A percentile compares a stretch with the other conserved stretches of the same genome.
Evolutionary conservation across 2,797 vertebrate genomes (phyloP).

Genomic region (Neosilurus hyrtlii): DNA sequence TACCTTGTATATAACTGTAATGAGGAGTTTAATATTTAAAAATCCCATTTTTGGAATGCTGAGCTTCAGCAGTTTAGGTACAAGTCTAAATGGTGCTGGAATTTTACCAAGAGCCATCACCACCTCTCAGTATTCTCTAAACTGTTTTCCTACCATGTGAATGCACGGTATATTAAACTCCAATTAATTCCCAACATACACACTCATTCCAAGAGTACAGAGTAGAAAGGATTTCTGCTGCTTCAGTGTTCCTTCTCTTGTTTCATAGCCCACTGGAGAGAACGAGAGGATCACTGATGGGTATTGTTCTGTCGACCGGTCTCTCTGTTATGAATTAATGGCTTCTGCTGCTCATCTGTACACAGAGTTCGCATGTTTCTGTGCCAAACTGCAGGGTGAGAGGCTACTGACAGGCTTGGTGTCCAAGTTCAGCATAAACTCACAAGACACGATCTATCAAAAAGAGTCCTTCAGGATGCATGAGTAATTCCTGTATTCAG

Average conservation of each 20-base stretch:
- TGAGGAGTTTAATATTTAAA: not conserved
- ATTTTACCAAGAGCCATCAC: slow-evolving; percentile 24
- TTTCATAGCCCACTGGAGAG: slow-evolving; percentile 40
- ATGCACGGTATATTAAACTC: slow-evolving; percentile 43
- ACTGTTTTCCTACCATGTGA: slow-evolving; percentile 34
- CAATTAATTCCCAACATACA: slow-evolving; percentile 33
- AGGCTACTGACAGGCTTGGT: slow-evolving; percentile 8
- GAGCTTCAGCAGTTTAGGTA: slow-evolving; percentile 9
- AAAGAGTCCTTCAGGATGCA: slow-evolving; percentile 26
- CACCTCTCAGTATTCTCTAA: slow-evolving; percentile 22
- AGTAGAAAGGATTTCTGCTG: slow-evolving; percentile 33
- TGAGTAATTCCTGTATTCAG: slow-evolving; percentile 43
- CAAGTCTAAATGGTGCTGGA: slow-evolving; percentile 30
- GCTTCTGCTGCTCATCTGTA: slow-evolving; percentile 10
- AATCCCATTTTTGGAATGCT: not conserved
- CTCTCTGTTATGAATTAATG: slow-evolving; percentile 31
- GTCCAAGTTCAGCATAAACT: slow-evolving; percentile 30
- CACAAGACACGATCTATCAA: slow-evolving; percentile 20
- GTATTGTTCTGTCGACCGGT: slow-evolving; percentile 31
- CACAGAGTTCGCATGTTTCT: slow-evolving; percentile 7
- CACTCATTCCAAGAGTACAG: not conserved
- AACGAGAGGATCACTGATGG: slow-evolving; percentile 27
- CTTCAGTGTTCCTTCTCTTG: slow-evolving; percentile 40
- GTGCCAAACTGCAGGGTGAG: slow-evolving; percentile 28
- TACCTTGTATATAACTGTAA: not conserved